These are phyloP conservation scores for Zenarchopterus dispar DNA, from an alignment of 2,797 vertebrate genomes.

Conservation along the genomic window DNA sequence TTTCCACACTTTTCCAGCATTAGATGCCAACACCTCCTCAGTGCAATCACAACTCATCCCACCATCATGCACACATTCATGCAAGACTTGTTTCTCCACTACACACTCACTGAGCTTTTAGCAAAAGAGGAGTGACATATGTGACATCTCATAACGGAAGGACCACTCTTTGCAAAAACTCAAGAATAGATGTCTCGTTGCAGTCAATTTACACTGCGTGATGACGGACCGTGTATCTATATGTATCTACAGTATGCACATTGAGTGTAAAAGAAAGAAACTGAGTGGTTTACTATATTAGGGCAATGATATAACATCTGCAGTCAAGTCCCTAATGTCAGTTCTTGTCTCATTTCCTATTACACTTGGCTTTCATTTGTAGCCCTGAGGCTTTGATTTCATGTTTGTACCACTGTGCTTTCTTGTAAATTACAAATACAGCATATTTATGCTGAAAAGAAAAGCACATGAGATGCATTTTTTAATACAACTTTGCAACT, in stretches of 20 bases:
- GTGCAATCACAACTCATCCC: constrained; percentile 47
- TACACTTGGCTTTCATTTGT: constrained; percentile 58
- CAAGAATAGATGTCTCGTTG: constrained; percentile 37
- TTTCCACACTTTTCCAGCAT: constrained; percentile 73
- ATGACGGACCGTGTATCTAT: background rate
- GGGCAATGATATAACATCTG: constrained; percentile 32
- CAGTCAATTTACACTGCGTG: constrained; percentile 15
- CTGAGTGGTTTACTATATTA: constrained; percentile 28
- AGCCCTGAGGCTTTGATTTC: constrained; percentile 37
- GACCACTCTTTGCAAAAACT: constrained; percentile 48
- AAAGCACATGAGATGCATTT: constrained; percentile 57
- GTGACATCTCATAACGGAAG: constrained; percentile 39
- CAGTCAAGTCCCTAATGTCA: constrained; percentile 49
- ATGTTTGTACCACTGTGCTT: constrained; percentile 18
- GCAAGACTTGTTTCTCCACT: constrained; percentile 48
- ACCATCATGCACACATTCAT: constrained; percentile 18
- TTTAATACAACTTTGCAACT: constrained; percentile 52
- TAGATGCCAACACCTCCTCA: constrained; percentile 70
- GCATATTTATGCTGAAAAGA: constrained; percentile 2
- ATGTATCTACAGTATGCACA: background rate
- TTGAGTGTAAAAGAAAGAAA: constrained; percentile 8
- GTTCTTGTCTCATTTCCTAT: constrained; percentile 65
- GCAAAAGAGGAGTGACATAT: constrained; percentile 47
- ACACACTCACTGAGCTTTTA: constrained; percentile 50
- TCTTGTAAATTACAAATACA: constrained; percentile 20